Percentiles rank a stretch among this genome's conserved stretches.
Evolutionary conservation across 2,888 invertebrate species (phyloP).

Genomic region (Nemapogon koenigi): DNA sequence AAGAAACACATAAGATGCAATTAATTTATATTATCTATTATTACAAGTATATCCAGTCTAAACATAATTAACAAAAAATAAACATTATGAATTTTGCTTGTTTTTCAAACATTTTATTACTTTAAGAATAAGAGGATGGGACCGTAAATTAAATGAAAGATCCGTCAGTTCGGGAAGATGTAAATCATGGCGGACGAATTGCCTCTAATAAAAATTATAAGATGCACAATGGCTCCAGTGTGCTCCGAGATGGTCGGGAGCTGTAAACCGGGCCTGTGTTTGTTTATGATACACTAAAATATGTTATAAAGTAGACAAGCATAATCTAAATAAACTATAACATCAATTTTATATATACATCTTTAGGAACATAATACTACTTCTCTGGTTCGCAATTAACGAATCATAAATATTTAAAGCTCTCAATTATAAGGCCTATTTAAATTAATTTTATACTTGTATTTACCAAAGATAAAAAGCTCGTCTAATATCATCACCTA

Average conservation of each 20-base stretch:
- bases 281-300: constrained; percentile 64
- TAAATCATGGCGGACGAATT: constrained; percentile 64
- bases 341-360: too few relatives aligned
- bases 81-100: constrained; percentile 46
- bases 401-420: too few relatives aligned
- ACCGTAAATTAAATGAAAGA: constrained; percentile 62
- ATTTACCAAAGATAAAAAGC: too few relatives aligned
- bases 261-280: constrained; percentile 61
- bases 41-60: constrained; percentile 11
- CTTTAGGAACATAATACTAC: too few relatives aligned
- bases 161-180: constrained; percentile 63
- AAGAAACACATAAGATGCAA: too few relatives aligned
- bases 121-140: constrained; percentile 49
- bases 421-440: too few relatives aligned
- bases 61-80: constrained; percentile 11
- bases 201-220: constrained; percentile 66
- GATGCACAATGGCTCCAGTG: constrained; percentile 60
- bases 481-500: too few relatives aligned
- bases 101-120: constrained; percentile 57
- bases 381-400: too few relatives aligned
- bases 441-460: too few relatives aligned
- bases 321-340: constrained; percentile 58
- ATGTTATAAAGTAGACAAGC: constrained; percentile 63
- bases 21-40: too few relatives aligned
- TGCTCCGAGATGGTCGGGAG: constrained; percentile 56